Base-by-base conservation (phyloP, 2,888 invertebrate genomes). In the Scrobipalpa atriplicella region DNA sequence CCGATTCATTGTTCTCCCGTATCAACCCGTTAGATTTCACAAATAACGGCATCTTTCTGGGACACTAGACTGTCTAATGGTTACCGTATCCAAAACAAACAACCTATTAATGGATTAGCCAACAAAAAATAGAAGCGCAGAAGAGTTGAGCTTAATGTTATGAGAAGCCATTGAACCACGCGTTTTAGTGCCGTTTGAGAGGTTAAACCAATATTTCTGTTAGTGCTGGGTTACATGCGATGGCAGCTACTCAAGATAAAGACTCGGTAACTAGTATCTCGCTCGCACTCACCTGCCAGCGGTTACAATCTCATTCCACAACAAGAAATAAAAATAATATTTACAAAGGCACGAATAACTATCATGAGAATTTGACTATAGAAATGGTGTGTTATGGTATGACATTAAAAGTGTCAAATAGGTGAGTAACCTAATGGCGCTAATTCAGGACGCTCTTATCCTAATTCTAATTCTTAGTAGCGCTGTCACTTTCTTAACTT, bases 41-140 rank as follows among this genome's bases (percentile, higher is more conserved):
- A 61, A 61, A 11, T 61, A 61, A 61, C 61, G 61, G 61, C 19
- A 41, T 41, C 21, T 47, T 47, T 47, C 47, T 47, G 16, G 62
- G 62, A 39, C 62, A 63, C 63, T 51, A 63, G 62, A 63, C 62
- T 38, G 62, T 19, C 52, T 51, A 63, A 63, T 52, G 38, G 63
- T 63, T 18, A 63, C 63, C 63, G 63, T 63, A 52, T 63, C 52
- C 29, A 63, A 63, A 63, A 51, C 38, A 36, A 63, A 63, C 63
- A 21, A 62, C 47, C 47, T 47, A 62, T 62, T 62, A 62, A 39
- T 41, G 61, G 61, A 61, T 58, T 58, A 38, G 36, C 38, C 36
- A 58, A 61, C 39, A 61, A 41, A 61, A 62, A 62, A 62, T 62
- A 41, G 39, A 62, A 21, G 43, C 41, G 61, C 10, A 47, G 47